Conservation (phyloP, 2,888 invertebrate species). For the Caenorhabditis becei region DNA sequence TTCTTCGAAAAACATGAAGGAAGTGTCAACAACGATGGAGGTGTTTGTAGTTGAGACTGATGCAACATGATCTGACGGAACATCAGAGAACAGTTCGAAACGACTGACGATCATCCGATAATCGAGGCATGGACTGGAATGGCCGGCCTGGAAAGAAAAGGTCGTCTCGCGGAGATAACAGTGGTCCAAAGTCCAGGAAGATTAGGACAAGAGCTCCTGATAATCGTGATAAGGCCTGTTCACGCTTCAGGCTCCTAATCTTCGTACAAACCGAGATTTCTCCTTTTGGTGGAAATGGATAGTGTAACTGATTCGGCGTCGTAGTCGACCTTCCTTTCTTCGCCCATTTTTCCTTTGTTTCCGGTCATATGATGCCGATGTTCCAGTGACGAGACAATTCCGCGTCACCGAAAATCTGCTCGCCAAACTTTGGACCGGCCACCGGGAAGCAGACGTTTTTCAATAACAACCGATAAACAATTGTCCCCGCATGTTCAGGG, state of each 20-base stretch:
- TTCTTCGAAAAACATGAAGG: constrained; percentile 23
- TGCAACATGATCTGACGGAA: constrained; percentile 54
- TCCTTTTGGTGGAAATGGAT: background rate
- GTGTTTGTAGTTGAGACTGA: constrained; percentile 35
- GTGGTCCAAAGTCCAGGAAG: constrained; percentile 40
- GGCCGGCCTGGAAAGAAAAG: constrained; percentile 31
- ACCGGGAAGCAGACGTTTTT: constrained; percentile 23
- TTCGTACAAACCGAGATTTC: background rate
- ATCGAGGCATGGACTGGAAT: constrained; percentile 17
- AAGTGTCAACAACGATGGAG: constrained; percentile 9
- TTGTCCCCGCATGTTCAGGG: background rate
- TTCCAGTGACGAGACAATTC: constrained; percentile 29
- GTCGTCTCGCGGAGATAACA: constrained; percentile 20
- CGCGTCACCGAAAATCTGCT: constrained; percentile 53
- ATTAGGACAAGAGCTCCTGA: no score
- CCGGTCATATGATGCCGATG: constrained; percentile 45
- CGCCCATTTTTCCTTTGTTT: constrained; percentile 36
- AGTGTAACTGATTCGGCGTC: constrained; percentile 23
- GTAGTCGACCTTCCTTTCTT: constrained; percentile 35
- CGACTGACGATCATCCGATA: constrained; percentile 29
- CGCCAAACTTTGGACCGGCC: constrained; percentile 48
- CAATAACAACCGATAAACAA: constrained; percentile 5
- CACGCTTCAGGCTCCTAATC: no score
- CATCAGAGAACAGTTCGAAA: constrained; percentile 46
- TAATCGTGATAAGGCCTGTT: background rate